These are phyloP conservation scores for Antitype chi DNA, from an alignment of 2,888 invertebrate genomes.

Conservation along the genomic window DNA sequence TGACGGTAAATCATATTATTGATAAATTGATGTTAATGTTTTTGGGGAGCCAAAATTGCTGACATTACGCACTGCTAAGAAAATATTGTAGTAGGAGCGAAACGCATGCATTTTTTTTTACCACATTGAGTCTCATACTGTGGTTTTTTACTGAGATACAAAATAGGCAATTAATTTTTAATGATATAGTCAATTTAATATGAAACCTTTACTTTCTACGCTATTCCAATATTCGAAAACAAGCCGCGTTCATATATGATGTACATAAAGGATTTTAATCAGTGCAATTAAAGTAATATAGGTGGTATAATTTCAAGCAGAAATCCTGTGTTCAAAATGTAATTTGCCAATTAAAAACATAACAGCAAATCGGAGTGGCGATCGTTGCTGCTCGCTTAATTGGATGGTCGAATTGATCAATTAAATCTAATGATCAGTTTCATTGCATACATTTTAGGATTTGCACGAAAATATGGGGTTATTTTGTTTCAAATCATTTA, in stretches of 20 bases:
- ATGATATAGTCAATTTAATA: no score
- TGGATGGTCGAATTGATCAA: constrained; percentile 37
- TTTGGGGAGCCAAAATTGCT: background rate
- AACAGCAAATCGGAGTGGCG: constrained; percentile 11
- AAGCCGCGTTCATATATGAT: background rate
- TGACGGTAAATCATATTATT: background rate
- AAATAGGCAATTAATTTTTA: no score
- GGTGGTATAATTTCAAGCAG: background rate
- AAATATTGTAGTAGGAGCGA: background rate
- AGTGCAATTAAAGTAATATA: background rate
- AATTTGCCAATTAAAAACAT: constrained; percentile 11
- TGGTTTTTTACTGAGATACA: no score
- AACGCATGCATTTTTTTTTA: background rate
- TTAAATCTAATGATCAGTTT: constrained; percentile 31
- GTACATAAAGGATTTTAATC: background rate
- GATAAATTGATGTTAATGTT: background rate
- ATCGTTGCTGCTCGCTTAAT: constrained; percentile 25
- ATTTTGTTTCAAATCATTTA: constrained; percentile 5
- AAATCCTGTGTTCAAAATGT: constrained; percentile 7
- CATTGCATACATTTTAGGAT: constrained; percentile 22
- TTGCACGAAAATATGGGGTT: background rate
- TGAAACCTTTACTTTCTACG: background rate
- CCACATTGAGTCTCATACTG: no score
- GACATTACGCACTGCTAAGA: background rate
- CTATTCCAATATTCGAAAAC: no score